These are phyloP conservation scores for Hystrix brachyura DNA, from an alignment of 2,113 vertebrate species.

Conservation along the genomic window DNA sequence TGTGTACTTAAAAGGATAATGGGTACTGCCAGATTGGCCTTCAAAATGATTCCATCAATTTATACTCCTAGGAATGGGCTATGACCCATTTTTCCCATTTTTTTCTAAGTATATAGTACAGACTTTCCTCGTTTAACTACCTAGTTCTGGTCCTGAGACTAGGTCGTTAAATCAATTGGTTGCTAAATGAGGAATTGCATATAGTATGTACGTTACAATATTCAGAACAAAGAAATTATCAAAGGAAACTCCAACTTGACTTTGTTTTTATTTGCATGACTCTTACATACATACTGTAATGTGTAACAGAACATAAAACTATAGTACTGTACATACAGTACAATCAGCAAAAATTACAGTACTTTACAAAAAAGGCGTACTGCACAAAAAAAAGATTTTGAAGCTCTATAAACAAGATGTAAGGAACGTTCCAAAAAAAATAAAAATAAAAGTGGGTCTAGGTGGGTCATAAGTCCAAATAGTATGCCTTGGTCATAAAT, in stretches of 20 bases:
- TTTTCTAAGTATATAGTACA: constrained; percentile 6
- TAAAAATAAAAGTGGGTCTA: no score
- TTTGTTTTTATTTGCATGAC: neutral
- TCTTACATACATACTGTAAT: neutral
- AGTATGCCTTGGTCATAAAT: neutral
- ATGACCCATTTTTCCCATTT: constrained; percentile 20
- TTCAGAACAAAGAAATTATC: neutral
- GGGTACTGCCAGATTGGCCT: neutral
- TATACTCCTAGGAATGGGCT: neutral
- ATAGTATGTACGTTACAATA: neutral
- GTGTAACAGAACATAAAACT: neutral
- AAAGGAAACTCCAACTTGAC: neutral
- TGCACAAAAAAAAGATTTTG: neutral
- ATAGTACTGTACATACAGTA: neutral
- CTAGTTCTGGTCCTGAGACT: neutral
- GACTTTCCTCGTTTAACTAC: neutral
- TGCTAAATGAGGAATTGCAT: neutral
- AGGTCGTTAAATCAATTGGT: neutral
- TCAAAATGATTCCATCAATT: constrained; percentile 13
- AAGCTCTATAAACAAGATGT: neutral
- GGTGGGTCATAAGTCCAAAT: neutral
- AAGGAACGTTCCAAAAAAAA: neutral
- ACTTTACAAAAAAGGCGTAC: neutral
- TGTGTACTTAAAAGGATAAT: neutral
- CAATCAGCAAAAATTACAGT: neutral